Conservation (phyloP, 2,113 vertebrate species). For the Otis tarda region DNA sequence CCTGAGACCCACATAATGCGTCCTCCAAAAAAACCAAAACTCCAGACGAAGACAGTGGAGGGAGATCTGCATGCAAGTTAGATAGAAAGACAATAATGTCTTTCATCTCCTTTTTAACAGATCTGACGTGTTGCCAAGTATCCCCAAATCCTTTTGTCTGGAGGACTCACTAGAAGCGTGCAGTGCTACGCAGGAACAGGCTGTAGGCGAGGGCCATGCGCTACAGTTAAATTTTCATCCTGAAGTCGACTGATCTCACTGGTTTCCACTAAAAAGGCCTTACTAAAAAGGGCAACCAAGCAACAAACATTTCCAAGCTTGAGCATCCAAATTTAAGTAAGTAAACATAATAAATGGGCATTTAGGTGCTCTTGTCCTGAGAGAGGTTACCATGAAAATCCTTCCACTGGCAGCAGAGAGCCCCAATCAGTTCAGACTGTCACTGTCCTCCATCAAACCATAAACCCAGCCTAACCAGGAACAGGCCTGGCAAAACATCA, state of each 20-base stretch:
- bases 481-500: neutral
- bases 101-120: neutral
- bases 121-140: neutral
- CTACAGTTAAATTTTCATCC: neutral
- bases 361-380: neutral
- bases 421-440: neutral
- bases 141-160: neutral
- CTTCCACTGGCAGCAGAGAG: neutral
- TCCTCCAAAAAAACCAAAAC: neutral
- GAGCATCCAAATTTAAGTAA: neutral
- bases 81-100: neutral
- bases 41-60: neutral
- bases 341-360: neutral
- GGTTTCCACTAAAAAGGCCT: neutral
- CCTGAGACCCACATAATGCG: neutral
- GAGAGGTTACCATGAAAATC: neutral
- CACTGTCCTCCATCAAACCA: neutral
- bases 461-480: neutral
- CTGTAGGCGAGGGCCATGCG: neutral
- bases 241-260: neutral
- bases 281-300: neutral
- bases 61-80: constrained; percentile 3
- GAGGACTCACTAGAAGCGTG: neutral
- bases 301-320: neutral
- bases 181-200: neutral